Evolutionary conservation across 2,888 invertebrate genomes (phyloP).

Genomic region (Trichopoda pennipes): DNA sequence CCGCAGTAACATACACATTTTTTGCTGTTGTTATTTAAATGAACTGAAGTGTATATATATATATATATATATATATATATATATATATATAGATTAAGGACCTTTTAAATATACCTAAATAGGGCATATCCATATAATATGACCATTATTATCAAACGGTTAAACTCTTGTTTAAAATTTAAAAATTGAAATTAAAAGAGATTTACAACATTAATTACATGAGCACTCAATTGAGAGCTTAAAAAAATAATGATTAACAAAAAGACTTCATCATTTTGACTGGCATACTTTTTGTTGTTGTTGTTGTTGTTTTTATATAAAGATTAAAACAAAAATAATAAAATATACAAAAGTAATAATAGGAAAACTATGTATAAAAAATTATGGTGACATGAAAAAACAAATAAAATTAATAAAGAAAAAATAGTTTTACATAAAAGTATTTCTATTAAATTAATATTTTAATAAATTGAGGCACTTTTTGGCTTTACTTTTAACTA

Average conservation of each 20-base stretch:
- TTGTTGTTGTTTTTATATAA: conserved; percentile 24
- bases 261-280: conserved; percentile 16
- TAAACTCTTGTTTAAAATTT: no score
- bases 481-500: conserved; percentile 74
- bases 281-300: neutral
- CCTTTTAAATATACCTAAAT: no score
- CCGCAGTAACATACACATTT: no score
- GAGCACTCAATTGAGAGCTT: neutral
- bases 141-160: no score
- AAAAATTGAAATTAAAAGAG: no score
- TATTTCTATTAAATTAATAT: conserved; percentile 56
- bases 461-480: conserved; percentile 78
- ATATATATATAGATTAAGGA: no score
- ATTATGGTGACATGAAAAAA: conserved; percentile 13
- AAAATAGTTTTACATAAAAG: conserved; percentile 36
- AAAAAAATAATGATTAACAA: neutral
- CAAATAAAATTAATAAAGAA: conserved; percentile 19
- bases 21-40: no score
- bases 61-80: no score
- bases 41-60: no score
- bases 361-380: conserved; percentile 35
- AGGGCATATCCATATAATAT: no score
- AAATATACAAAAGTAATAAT: conserved; percentile 4
- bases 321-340: neutral
- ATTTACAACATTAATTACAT: no score